Base-by-base conservation (phyloP, 2,888 invertebrate genomes). In the Eulithis testata region DNA sequence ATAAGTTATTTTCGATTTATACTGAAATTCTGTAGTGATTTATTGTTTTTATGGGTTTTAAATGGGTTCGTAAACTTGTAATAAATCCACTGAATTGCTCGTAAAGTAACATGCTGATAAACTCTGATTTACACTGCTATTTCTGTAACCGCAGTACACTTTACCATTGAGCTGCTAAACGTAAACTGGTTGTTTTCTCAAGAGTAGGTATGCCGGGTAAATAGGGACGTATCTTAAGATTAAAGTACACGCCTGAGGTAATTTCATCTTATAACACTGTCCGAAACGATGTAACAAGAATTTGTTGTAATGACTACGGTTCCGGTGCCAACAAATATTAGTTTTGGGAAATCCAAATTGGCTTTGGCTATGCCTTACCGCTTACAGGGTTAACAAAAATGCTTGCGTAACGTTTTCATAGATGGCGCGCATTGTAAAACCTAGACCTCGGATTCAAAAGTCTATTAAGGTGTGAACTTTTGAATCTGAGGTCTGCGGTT, bases 101-200 rank as follows among this genome's bases (percentile, higher is more conserved):
- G 52, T 60, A 14, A 52, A 52, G 27, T 36, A n/a, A 27, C 50
- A 4, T 45, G 12, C 27, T 52, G 43, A 49, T 47, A 49, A 47
- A 57, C 36, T 21, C 21, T 56, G 31, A 57, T 27, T 45, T 45
- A 37, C 37, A 9, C 27, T 52, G 27, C n/a, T 44, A 44, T 44
- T 44, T 44, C 3, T 47, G 49, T 21, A 4, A 11, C 47, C 31
- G n/a, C 36, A 8, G 9, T n/a, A 12, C 12, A 37, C 52, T 12
- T 49, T n/a, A 9, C 11, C n/a, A 44, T n/a, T 44, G 44, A 44
- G 9, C 45, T 56, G 47, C 40, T 14, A 49, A 37, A 47, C 14
- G n/a, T n/a, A 14, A 8, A 49, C 21, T 21, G 54, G 43, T 64
- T 64, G 54, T 64, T 64, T 64, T 64, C 59, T 64, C 59, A 50